Evolutionary conservation across 1,140 invertebrate species (phyloP), one percentile per base, ranked within the genome.

Genomic region (Melipona quadrifasciata): DNA sequence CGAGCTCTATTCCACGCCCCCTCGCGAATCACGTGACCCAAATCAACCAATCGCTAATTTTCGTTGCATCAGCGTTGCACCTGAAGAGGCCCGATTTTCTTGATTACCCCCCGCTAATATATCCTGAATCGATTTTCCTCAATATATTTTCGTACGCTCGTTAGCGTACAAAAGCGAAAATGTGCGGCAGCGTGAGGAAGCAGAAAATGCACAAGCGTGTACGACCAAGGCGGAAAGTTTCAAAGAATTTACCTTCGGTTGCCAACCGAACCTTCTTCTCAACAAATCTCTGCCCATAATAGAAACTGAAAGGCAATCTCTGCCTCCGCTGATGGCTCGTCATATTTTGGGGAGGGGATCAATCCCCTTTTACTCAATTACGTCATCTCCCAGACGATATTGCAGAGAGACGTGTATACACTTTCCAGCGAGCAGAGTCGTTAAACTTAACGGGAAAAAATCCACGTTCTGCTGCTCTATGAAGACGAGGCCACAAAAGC

Each of bases 281-380:
- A 27, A 61, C n/a, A 19, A 82, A 77, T 82, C 61, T 68, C 31
- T n/a, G 53, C 57, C 55, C 21, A 67, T 79, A 58, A 64, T 71
- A 84, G 82, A 84, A 84, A 84, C 67, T 84, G 82, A 84, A 84
- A 84, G 82, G 82, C 82, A 84, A 72, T 79, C 82, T 79, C 76
- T 61, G 82, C 75, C 82, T 83, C 39, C 14, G 12, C 65, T 67
- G 39, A 84, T 84, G 53, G 82, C 75, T 72, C 75, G 82, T 79
- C 82, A 79, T 84, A 84, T 84, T 84, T 79, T 67, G 82, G 67
- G 76, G 76, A 72, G 82, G 82, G 82, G 67, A 76, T 71, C 76
- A 79, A 79, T 84, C 82, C 82, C 82, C 76, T 84, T 84, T 84
- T 84, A 84, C 82, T 84, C 82, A 71, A 78, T 84, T 84, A 84